Evolutionary conservation across 2,888 invertebrate species (phyloP), one percentile per base, ranked within the genome.

Genomic region (Scelioninae gen. 2): DNA sequence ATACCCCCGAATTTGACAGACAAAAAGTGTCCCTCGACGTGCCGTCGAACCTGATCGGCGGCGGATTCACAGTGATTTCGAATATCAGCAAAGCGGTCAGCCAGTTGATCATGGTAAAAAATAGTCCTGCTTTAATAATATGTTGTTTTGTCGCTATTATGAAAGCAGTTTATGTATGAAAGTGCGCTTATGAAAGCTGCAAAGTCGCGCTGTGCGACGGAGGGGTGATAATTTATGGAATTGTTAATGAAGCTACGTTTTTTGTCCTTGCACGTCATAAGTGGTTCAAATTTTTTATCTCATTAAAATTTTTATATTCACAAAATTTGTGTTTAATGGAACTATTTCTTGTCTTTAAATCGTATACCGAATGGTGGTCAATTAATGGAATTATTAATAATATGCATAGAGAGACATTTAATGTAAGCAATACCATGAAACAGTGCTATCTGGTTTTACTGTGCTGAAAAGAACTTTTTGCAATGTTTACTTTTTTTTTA

Each of bases 51-150:
- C 87, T 91, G 78, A 91, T 92, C 85, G 92, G 92, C 52, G 89
- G 90, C 10, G 90, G 91, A 82, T 92, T 92, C 84, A 90, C 89
- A 67, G 87, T 92, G 50, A 87, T 92, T 77, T 92, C 91, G 79
- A 89, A 89, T 77, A 87, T 91, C 79, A 92, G 92, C 84, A 91
- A 90, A 82, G 86, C 91, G 74, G 84, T 91, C 79, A 91, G 91
- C 33, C 90, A 90, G 80, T 89, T 91, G 68, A 90, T 92, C 79
- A 89, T 91, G 87, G 92, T 92, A 77, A 79, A 37, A 18, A 45
- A 16, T 22, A 53, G 4, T n/a, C 11, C 10, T 4, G 1, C 22
- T 13, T 37, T 53, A 22, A 22, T 22, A 22, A 22, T 9, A 55
- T n/a, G 10, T 55, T 35, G n/a, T 31, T 13, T n/a, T 39, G 2